phyloP scores from a whole-genome alignment of 2,113 vertebrate species.

The Rhinopithecus roxellana region DNA sequence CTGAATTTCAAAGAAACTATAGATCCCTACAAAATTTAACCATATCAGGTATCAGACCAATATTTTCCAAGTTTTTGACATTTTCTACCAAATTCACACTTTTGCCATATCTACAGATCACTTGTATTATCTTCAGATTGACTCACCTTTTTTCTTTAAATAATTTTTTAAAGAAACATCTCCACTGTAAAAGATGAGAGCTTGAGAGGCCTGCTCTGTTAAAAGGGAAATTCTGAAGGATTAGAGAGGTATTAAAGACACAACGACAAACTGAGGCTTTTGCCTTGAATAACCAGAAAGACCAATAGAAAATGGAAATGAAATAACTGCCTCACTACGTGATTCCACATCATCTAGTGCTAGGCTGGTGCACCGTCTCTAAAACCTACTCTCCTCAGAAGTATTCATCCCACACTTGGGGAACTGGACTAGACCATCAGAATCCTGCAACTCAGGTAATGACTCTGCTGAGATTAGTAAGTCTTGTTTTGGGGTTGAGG shows the following conservation, averaged over 20 bases:
- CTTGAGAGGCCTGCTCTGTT: background rate
- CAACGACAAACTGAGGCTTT: background rate
- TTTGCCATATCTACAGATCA: too few species aligned
- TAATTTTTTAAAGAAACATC: background rate
- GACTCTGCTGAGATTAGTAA: background rate
- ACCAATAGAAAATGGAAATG: background rate
- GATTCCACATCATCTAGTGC: rapidly evolving
- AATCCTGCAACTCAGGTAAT: background rate
- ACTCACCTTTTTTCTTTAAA: background rate
- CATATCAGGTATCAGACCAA: background rate
- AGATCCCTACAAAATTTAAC: background rate
- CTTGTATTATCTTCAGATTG: background rate
- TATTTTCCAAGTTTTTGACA: background rate
- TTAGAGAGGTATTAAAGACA: background rate
- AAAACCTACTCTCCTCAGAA: background rate
- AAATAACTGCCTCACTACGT: rapidly evolving
- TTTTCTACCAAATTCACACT: background rate
- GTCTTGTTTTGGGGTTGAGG: rapidly evolving
- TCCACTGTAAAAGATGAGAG: background rate
- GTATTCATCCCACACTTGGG: background rate
- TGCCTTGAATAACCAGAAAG: background rate
- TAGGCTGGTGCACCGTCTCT: too few species aligned
- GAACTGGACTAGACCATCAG: background rate
- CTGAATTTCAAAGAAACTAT: background rate
- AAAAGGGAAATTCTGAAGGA: background rate